phyloP scores from a whole-genome alignment of 1,140 invertebrate species.

The Platyscapa corneri region DNA sequence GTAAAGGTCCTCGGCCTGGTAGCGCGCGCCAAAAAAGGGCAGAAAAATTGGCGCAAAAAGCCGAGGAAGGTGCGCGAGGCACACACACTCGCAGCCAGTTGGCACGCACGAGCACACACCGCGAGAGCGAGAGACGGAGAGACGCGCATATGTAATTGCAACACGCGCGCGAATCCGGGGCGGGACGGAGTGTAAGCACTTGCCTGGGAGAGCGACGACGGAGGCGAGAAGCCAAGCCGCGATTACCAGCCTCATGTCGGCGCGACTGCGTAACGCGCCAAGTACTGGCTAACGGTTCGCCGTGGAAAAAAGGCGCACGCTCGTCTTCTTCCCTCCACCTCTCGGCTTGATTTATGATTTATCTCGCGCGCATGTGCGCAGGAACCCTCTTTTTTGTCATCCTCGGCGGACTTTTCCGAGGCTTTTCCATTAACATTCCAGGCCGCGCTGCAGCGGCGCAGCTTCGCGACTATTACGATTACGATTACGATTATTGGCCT shows the following conservation, averaged over 20 bases:
- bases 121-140: too few species aligned
- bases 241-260: conserved; percentile 21
- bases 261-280: neutral
- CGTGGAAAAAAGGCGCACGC: neutral
- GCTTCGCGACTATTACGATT: too few species aligned
- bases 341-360: neutral
- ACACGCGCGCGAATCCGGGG: too few species aligned
- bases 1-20: too few species aligned
- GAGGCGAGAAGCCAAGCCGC: neutral
- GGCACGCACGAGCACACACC: too few species aligned
- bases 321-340: neutral
- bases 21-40: too few species aligned
- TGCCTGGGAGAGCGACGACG: conserved; percentile 15
- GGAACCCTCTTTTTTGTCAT: neutral
- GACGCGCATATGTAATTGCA: too few species aligned
- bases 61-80: too few species aligned
- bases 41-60: too few species aligned
- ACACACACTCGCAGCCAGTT: too few species aligned
- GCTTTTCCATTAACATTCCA: neutral
- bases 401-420: neutral
- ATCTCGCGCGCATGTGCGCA: neutral
- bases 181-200: neutral
- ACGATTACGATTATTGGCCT: too few species aligned
- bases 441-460: neutral
- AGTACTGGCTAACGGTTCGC: neutral